These are phyloP conservation scores for Rhagonycha fulva DNA, from an alignment of 2,888 invertebrate species.

Conservation along the genomic window DNA sequence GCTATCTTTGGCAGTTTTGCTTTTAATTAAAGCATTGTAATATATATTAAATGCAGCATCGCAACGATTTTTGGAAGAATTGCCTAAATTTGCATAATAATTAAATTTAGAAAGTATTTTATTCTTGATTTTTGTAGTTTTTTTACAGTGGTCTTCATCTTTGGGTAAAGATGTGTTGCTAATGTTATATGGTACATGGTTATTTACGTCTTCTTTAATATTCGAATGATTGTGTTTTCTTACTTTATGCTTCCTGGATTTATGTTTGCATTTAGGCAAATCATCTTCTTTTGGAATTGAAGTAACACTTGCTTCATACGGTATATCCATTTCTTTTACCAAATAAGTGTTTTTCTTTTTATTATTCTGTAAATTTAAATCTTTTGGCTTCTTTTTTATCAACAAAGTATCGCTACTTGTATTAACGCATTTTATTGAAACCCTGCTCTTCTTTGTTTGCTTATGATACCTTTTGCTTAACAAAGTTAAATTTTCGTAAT, in stretches of 20 bases:
- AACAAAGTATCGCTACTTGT: not conserved
- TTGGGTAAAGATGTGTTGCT: not conserved
- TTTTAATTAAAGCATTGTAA: not conserved
- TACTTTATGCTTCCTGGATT: not conserved
- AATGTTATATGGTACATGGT: not conserved
- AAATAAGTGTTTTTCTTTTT: not conserved
- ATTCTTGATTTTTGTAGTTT: not conserved
- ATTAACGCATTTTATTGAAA: not conserved
- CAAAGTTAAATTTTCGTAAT: not conserved
- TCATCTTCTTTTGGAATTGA: not conserved
- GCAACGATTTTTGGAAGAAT: not conserved
- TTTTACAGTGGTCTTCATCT: not conserved
- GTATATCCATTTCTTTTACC: not conserved
- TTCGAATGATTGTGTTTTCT: not conserved
- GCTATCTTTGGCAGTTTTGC: not conserved
- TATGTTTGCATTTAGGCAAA: not conserved
- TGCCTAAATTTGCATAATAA: conserved; percentile 5
- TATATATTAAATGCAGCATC: too few species aligned
- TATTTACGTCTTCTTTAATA: not conserved
- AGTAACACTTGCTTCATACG: not conserved
- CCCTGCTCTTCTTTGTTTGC: not conserved
- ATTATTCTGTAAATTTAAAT: not conserved
- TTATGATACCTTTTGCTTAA: too few species aligned
- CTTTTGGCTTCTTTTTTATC: not conserved
- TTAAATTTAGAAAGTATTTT: not conserved